Evolutionary conservation across 1,140 invertebrate genomes (phyloP).

Genomic region (Pseudomyrmex pallidus): DNA sequence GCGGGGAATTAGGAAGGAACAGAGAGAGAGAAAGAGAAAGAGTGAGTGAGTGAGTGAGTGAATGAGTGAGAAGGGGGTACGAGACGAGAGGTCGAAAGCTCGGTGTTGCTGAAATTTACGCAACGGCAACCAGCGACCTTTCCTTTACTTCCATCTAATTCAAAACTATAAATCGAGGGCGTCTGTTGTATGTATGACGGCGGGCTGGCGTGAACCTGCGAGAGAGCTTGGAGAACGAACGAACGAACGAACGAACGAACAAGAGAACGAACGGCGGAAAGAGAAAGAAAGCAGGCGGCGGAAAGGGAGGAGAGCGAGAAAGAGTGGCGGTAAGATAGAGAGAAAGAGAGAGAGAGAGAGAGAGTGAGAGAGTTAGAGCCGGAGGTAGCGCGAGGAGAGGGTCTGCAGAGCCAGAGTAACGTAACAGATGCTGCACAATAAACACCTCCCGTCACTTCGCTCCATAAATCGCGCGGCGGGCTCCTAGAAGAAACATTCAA

Average conservation of each 20-base stretch:
- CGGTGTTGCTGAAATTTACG: conserved; percentile 75
- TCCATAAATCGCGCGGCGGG: conserved; percentile 84
- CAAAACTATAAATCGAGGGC: conserved; percentile 85
- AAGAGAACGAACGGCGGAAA: conserved; percentile 52
- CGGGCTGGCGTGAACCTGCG: conserved; percentile 79
- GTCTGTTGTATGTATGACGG: conserved; percentile 84
- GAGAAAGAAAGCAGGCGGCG: conserved; percentile 33
- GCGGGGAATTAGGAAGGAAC: background rate
- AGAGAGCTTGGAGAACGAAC: conserved; percentile 72
- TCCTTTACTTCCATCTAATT: conserved; percentile 83
- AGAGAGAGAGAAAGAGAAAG: background rate
- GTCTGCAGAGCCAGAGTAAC: conserved; percentile 77
- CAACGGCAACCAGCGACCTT: conserved; percentile 76
- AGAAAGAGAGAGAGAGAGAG: conserved; percentile 35
- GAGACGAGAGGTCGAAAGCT: conserved; percentile 65
- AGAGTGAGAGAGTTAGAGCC: conserved; percentile 57
- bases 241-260: conserved; percentile 51
- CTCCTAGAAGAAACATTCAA: conserved; percentile 83
- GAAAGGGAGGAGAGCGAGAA: conserved; percentile 58
- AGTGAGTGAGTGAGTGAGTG: background rate
- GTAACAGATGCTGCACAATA: conserved; percentile 85
- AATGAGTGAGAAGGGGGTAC: too few species aligned
- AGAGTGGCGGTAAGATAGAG: conserved; percentile 41
- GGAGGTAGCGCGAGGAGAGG: conserved; percentile 62
- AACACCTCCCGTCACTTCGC: conserved; percentile 85